Evolutionary conservation across 2,113 vertebrate species (phyloP).

Genomic region (Choloepus hoffmanni): DNA sequence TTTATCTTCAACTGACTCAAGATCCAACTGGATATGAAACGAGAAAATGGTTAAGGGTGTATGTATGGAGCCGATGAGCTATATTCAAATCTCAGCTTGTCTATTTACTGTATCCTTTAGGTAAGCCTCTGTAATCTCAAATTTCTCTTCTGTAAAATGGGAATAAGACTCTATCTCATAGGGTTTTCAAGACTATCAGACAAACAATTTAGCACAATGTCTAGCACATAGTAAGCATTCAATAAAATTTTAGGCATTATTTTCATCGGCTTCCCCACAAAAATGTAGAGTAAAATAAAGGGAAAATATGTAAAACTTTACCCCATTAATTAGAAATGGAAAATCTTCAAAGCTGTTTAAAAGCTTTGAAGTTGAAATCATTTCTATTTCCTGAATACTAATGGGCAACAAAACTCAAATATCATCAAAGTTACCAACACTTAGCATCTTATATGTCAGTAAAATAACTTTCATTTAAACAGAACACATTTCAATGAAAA

Average conservation of each 20-base stretch:
- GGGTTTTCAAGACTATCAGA: conserved; percentile 1
- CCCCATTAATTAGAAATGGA: background rate
- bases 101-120: background rate
- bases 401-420: conserved; percentile 42
- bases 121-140: conserved; percentile 15
- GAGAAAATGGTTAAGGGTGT: background rate
- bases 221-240: background rate
- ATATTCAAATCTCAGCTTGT: background rate
- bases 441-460: conserved; percentile 35
- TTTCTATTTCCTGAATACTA: conserved; percentile 29
- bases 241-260: conserved; percentile 1
- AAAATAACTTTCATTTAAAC: conserved; percentile 55
- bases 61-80: conserved; percentile 1
- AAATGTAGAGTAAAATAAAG: conserved; percentile 4
- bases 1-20: conserved; percentile 23
- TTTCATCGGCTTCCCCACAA: conserved; percentile 43
- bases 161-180: background rate
- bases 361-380: background rate
- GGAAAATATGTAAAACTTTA: conserved; percentile 41
- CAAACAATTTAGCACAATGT: conserved; percentile 19
- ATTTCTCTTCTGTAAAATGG: conserved; percentile 44
- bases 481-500: conserved; percentile 44
- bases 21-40: conserved; percentile 38
- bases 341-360: conserved; percentile 25
- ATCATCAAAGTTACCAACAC: background rate